A percentile compares a stretch with the other conserved stretches of the same genome.
phyloP scores from a whole-genome alignment of 1,140 invertebrate species.

The Dendroctonus valens region DNA sequence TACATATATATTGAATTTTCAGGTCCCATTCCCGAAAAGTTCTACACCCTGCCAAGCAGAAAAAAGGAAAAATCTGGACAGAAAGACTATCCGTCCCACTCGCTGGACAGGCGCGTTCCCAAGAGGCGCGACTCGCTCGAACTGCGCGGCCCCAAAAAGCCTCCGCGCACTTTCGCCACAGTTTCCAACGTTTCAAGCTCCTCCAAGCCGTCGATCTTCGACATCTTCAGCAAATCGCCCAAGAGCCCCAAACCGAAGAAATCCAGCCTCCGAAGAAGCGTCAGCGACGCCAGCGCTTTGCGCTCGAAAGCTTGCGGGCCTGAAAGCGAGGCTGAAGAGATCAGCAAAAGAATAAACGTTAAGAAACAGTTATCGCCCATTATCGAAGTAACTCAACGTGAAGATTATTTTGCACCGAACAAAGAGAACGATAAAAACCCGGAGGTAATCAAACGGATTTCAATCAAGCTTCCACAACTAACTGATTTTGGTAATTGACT shows the following conservation, averaged over 20 bases:
- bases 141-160: constrained; percentile 43
- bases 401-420: constrained; percentile 64
- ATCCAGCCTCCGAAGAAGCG: constrained; percentile 58
- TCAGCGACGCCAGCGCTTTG: constrained; percentile 66
- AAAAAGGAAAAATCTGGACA: constrained; percentile 14
- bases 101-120: constrained; percentile 39
- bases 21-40: constrained; percentile 58
- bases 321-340: constrained; percentile 51
- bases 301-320: constrained; percentile 54
- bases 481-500: neutral
- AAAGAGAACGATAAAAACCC: constrained; percentile 4
- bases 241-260: constrained; percentile 48
- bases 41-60: constrained; percentile 59
- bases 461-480: constrained; percentile 10
- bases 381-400: constrained; percentile 64
- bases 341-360: constrained; percentile 23
- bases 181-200: constrained; percentile 46
- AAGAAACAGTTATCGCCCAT: constrained; percentile 74
- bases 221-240: constrained; percentile 56
- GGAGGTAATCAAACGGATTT: constrained; percentile 10
- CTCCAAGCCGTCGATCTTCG: constrained; percentile 57
- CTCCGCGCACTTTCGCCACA: constrained; percentile 50
- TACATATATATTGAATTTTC: constrained; percentile 34
- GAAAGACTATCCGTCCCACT: constrained; percentile 24
- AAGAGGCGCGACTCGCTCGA: constrained; percentile 48